Evolutionary conservation across 2,797 vertebrate species (phyloP).

Genomic region (Tenualosa thibaudeaui): DNA sequence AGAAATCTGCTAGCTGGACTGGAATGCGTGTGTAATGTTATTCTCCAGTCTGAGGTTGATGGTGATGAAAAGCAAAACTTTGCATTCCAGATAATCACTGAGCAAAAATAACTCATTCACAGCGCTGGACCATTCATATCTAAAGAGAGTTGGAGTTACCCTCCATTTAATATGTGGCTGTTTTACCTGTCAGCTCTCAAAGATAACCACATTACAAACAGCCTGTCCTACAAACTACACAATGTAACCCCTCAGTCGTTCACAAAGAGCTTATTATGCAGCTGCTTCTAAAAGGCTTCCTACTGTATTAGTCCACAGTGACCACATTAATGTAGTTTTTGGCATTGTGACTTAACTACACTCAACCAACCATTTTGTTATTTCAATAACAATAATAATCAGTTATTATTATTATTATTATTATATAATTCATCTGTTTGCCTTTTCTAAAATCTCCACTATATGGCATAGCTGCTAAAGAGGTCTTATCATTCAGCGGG

Average conservation of each 20-base stretch:
- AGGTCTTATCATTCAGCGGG: background rate
- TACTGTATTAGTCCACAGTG: background rate
- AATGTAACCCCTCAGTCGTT: background rate
- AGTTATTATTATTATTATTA: too few relatives aligned
- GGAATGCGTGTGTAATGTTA: slow-evolving; percentile 7
- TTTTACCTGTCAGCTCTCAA: background rate
- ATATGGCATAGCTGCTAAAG: background rate
- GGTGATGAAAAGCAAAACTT: slow-evolving; percentile 1
- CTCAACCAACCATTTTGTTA: too few relatives aligned
- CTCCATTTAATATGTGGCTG: background rate
- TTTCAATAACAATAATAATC: too few relatives aligned
- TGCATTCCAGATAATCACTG: background rate
- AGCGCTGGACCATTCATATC: slow-evolving; percentile 5
- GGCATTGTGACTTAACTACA: background rate
- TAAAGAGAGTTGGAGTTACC: background rate
- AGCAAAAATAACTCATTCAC: slow-evolving; percentile 22
- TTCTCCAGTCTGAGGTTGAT: slow-evolving; percentile 21
- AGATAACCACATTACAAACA: background rate
- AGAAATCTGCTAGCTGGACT: slow-evolving; percentile 1
- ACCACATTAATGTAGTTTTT: background rate
- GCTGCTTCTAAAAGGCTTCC: background rate
- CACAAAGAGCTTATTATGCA: background rate
- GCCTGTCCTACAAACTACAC: background rate
- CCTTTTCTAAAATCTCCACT: background rate
- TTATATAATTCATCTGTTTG: background rate